phyloP scores from a whole-genome alignment of 2,113 vertebrate genomes.

The Bolborhynchus lineola region DNA sequence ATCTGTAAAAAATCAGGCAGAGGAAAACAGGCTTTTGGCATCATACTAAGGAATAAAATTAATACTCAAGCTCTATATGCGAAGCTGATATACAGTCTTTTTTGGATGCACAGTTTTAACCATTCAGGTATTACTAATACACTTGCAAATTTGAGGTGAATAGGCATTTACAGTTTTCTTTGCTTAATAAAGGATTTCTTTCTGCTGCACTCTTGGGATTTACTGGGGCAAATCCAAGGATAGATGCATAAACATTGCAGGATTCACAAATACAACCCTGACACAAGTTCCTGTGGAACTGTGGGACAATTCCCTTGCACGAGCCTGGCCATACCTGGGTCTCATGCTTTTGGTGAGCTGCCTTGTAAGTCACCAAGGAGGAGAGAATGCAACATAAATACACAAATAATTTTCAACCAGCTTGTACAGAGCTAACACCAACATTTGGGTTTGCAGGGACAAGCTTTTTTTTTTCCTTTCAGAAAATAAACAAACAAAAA shows the following conservation, averaged over 20 bases:
- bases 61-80: not conserved
- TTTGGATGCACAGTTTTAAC: not conserved
- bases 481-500: not conserved
- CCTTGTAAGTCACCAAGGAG: no score
- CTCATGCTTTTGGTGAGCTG: not conserved
- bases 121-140: not conserved
- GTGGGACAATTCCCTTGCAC: rapidly evolving
- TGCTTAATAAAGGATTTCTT: not conserved
- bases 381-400: rapidly evolving
- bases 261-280: not conserved
- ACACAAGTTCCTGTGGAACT: not conserved
- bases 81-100: not conserved
- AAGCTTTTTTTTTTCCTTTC: not conserved
- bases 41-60: not conserved
- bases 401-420: not conserved
- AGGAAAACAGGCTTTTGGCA: not conserved
- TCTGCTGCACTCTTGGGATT: not conserved
- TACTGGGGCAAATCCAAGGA: not conserved
- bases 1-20: not conserved
- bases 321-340: not conserved
- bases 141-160: not conserved
- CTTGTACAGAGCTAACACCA: not conserved
- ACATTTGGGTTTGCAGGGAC: not conserved
- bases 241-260: rapidly evolving
- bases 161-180: not conserved